Percentiles rank a stretch among this genome's conserved stretches.
Conservation (phyloP, 2,888 invertebrate genomes). For the Scaeva pyrastri region DNA sequence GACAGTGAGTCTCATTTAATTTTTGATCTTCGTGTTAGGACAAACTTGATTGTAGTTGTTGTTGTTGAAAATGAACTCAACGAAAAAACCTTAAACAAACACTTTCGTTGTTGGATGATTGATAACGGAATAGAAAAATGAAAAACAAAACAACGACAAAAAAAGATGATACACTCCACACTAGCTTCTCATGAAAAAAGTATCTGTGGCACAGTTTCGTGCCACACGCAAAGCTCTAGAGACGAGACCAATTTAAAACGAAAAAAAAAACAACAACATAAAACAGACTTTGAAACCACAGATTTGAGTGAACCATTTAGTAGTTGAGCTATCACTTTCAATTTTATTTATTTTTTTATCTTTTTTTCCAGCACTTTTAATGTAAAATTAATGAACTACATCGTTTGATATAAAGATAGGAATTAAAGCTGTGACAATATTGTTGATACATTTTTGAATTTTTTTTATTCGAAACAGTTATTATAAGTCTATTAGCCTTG, state of each 20-base stretch:
- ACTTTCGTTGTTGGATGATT: constrained; percentile 43
- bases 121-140: constrained; percentile 30
- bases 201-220: constrained; percentile 56
- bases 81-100: constrained; percentile 40
- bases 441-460: neutral
- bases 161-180: constrained; percentile 13
- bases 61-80: constrained; percentile 8
- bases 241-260: constrained; percentile 4
- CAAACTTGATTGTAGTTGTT: neutral
- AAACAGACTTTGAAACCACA: constrained; percentile 5
- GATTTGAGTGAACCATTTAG: neutral
- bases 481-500: neutral
- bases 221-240: constrained; percentile 37
- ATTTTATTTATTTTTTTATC: neutral
- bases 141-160: neutral
- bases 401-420: constrained; percentile 1
- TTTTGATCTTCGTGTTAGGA: constrained; percentile 16
- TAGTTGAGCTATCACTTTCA: constrained; percentile 33
- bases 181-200: neutral
- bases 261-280: neutral
- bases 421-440: neutral
- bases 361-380: neutral
- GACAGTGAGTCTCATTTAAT: constrained; percentile 27
- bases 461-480: neutral
- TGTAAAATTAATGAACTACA: constrained; percentile 18